Evolutionary conservation across 2,888 invertebrate genomes (phyloP).

Genomic region (Lampropteryx suffumata): DNA sequence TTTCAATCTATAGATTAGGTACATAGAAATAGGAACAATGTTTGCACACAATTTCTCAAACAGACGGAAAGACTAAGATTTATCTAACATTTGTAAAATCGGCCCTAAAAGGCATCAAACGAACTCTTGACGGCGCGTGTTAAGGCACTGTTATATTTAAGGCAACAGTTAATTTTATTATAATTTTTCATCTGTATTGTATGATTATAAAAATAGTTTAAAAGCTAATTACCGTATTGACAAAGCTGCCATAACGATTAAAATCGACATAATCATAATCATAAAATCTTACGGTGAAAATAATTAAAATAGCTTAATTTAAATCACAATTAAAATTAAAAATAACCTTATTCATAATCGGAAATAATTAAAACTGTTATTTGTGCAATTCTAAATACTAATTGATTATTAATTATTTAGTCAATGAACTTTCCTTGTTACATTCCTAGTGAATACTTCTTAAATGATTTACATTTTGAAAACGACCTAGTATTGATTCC

Average conservation of each 20-base stretch:
- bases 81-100: no score
- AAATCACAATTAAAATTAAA: conserved; percentile 46
- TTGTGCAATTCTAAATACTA: conserved; percentile 35
- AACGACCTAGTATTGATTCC: no score
- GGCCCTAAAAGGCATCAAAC: no score
- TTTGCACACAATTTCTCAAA: no score
- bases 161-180: conserved; percentile 1
- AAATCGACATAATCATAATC: conserved; percentile 26
- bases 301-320: conserved; percentile 36
- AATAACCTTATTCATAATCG: conserved; percentile 37
- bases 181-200: background rate
- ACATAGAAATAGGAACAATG: no score
- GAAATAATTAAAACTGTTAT: conserved; percentile 37
- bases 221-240: no score
- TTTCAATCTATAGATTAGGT: no score
- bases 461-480: no score
- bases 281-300: conserved; percentile 35
- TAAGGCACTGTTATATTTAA: conserved; percentile 18
- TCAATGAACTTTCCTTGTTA: conserved; percentile 20
- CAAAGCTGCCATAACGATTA: conserved; percentile 10
- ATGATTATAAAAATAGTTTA: no score
- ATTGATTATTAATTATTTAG: conserved; percentile 15
- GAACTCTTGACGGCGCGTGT: no score
- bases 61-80: no score
- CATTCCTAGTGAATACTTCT: no score